Base-by-base conservation (phyloP, 2,888 invertebrate species). In the Hermaeophaga mercurialis region DNA sequence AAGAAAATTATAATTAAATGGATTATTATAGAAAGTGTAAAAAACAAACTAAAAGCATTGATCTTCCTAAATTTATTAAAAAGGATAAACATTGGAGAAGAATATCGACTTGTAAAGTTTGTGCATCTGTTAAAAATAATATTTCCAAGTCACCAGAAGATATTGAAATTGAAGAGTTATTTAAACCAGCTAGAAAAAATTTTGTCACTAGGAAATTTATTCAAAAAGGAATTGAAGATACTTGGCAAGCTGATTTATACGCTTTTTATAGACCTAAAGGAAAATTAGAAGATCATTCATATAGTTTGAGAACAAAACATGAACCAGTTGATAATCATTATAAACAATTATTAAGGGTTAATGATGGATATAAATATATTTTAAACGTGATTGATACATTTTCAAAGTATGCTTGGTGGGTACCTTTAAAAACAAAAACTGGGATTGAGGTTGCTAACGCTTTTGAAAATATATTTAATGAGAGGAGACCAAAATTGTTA, bases 181-280 rank as follows among this genome's bases (percentile, higher is more conserved):
- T 47, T 33, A 47, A 47, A 33, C 46, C 46, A 22, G 22, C 22
- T 22, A 19, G 9, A 6, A 43, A 18, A 9, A 19, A 43, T 43
- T 47, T 47, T 17, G 33, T 18, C 7, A 47, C 46, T 14, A 47
- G 46, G 15, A 47, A 17, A 9, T 31, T 9, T 47, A 47, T 47
- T 33, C 34, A 47, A 33, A 47, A 47, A 33, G 46, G 11, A 6
- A 47, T 47, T 33, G 46, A 47, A 33, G 43, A 43, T 43, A 43
- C 43, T 43, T 43, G 43, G 43, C 43, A 43, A 19, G 43, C 19
- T 17, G 43, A 15, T 19, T 43, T 43, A 19, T 43, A 43, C 19
- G 17, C 9, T 18, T 43, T 43, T 43, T 22, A 43, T 12, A 43
- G 43, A 9, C 31, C 14, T 33, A 19, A 47, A 17, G 46, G 46